These are phyloP conservation scores for Papilio xuthus DNA, from an alignment of 1,140 invertebrate genomes.

Conservation along the genomic window DNA sequence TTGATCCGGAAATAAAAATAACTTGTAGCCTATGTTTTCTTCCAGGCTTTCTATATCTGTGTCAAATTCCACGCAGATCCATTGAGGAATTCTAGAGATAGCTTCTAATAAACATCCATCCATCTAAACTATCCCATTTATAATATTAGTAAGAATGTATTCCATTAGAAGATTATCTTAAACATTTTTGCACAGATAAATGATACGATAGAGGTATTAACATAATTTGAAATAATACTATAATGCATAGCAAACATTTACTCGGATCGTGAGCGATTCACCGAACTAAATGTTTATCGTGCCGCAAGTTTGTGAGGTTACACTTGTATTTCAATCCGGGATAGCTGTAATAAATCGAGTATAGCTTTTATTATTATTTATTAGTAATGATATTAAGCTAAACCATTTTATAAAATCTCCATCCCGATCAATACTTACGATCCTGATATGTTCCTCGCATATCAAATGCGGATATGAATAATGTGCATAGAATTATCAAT, in stretches of 20 bases:
- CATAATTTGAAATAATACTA: slow-evolving; percentile 8
- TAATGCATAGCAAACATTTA: slow-evolving; percentile 15
- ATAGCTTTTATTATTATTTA: slow-evolving; percentile 58
- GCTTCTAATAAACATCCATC: too few species aligned
- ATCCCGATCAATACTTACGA: slow-evolving; percentile 33
- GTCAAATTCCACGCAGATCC: too few species aligned
- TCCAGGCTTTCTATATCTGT: too few species aligned
- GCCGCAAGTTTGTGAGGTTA: slow-evolving; percentile 42
- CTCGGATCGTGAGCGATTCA: slow-evolving; percentile 32
- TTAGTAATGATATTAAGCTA: slow-evolving; percentile 43
- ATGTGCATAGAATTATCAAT: slow-evolving; percentile 23
- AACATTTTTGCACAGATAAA: slow-evolving; percentile 5
- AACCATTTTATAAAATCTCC: slow-evolving; percentile 40
- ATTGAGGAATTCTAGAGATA: too few species aligned
- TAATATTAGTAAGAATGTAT: too few species aligned
- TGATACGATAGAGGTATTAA: slow-evolving; percentile 13
- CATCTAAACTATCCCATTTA: too few species aligned
- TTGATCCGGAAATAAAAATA: too few species aligned
- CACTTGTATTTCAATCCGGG: slow-evolving; percentile 49
- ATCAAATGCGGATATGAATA: slow-evolving; percentile 38
- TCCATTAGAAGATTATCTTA: too few species aligned
- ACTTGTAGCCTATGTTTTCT: too few species aligned
- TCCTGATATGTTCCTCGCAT: slow-evolving; percentile 42
- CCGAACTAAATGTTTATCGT: slow-evolving; percentile 43
- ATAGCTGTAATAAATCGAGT: slow-evolving; percentile 52